These are phyloP conservation scores for Danio kyathit DNA, from an alignment of 2,797 vertebrate genomes.

Conservation along the genomic window DNA sequence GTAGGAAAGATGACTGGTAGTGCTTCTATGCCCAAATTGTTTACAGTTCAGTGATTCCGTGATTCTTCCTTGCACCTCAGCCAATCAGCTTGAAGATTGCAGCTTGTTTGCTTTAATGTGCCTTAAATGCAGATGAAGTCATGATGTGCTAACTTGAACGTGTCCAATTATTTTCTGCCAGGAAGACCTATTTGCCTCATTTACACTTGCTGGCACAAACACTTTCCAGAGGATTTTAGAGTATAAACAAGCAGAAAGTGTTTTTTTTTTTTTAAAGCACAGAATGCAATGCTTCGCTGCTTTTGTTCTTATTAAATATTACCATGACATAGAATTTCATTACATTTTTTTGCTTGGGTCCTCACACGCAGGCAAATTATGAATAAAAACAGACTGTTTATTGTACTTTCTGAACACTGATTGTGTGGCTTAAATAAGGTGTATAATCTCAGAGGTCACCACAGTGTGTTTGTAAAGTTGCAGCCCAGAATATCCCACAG, in stretches of 20 bases:
- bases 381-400: background rate
- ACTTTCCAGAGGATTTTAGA: background rate
- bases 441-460: no score
- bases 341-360: background rate
- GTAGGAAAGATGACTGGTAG: background rate
- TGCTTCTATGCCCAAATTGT: background rate
- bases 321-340: background rate
- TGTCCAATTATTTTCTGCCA: conserved; percentile 23
- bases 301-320: background rate
- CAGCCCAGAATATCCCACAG: no score
- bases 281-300: background rate
- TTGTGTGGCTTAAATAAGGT: background rate
- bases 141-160: conserved; percentile 13
- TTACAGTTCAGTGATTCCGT: background rate
- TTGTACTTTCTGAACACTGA: conserved; percentile 20
- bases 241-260: background rate
- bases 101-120: conserved; percentile 25
- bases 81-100: conserved; percentile 10
- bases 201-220: background rate
- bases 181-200: background rate
- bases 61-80: background rate
- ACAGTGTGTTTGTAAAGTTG: no score
- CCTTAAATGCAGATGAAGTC: conserved; percentile 23
- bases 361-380: background rate
- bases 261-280: background rate